phyloP scores from a whole-genome alignment of 2,113 vertebrate genomes.

The Naja naja region DNA sequence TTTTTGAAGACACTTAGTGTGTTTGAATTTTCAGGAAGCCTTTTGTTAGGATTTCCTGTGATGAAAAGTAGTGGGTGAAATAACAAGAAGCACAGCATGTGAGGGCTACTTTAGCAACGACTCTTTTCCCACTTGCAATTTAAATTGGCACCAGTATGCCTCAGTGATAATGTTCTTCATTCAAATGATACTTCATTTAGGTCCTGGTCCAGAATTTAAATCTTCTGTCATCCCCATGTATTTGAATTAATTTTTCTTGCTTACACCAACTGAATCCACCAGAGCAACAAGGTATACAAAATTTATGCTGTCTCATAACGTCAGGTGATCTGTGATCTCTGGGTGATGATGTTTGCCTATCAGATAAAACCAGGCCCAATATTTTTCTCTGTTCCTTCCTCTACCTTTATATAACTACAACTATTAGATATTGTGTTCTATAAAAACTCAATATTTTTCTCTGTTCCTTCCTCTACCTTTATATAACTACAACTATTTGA shows the following conservation, averaged over 20 bases:
- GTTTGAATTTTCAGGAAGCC: background rate
- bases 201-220: background rate
- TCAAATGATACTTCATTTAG: background rate
- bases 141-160: background rate
- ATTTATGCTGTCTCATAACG: background rate
- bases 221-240: background rate
- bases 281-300: background rate
- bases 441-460: background rate
- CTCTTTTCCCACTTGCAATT: background rate
- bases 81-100: rapidly evolving
- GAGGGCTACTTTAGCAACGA: rapidly evolving
- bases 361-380: background rate
- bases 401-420: background rate
- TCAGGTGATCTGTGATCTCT: background rate
- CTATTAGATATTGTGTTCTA: background rate
- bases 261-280: background rate
- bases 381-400: background rate
- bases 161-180: background rate
- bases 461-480: background rate
- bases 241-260: background rate
- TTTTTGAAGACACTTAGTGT: background rate
- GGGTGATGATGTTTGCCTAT: background rate
- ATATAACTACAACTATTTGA: background rate
- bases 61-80: background rate
- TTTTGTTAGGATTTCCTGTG: background rate